A percentile compares a stretch with the other conserved stretches of the same genome.
phyloP scores from a whole-genome alignment of 2,113 vertebrate genomes.

The Pampusana beccarii region DNA sequence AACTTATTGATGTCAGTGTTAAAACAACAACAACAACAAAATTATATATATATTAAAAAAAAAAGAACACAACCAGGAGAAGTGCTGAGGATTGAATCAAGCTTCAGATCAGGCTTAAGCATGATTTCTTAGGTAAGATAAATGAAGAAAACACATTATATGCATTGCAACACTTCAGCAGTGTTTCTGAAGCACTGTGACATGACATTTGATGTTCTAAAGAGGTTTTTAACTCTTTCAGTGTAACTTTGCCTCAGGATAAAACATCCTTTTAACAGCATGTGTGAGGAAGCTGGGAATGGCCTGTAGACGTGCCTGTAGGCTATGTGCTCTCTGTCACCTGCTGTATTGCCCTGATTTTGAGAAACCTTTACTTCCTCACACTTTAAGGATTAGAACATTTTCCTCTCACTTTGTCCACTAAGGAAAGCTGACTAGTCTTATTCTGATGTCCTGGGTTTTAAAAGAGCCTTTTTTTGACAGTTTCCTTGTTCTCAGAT shows the following conservation, averaged over 20 bases:
- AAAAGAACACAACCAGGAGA: not conserved
- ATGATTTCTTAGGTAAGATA: conserved; percentile 61
- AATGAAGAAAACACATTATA: conserved; percentile 55
- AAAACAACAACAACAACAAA: not conserved
- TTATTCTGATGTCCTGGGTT: conserved; percentile 45
- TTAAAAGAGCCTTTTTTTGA: conserved; percentile 29
- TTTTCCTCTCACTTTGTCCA: conserved; percentile 63
- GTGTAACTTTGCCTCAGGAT: conserved; percentile 72
- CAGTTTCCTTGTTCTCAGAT: conserved; percentile 62
- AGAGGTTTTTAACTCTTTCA: conserved; percentile 63
- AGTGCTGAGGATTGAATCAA: not conserved
- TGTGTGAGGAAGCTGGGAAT: conserved; percentile 5
- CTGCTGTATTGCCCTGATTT: conserved; percentile 60
- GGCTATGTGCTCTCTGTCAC: conserved; percentile 74
- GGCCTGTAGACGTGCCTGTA: conserved; percentile 58
- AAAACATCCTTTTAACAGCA: conserved; percentile 65
- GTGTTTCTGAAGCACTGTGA: conserved; percentile 47
- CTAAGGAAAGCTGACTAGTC: conserved; percentile 42
- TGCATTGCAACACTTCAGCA: conserved; percentile 25
- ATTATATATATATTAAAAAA: not conserved
- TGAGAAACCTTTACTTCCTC: conserved; percentile 66
- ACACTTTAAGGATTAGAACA: conserved; percentile 62
- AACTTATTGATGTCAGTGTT: not conserved
- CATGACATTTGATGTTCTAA: conserved; percentile 67
- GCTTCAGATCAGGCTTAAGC: not conserved